Percentiles rank a stretch among this genome's conserved stretches.
phyloP scores from a whole-genome alignment of 2,888 invertebrate species.

The Lochmaea crataegi region DNA sequence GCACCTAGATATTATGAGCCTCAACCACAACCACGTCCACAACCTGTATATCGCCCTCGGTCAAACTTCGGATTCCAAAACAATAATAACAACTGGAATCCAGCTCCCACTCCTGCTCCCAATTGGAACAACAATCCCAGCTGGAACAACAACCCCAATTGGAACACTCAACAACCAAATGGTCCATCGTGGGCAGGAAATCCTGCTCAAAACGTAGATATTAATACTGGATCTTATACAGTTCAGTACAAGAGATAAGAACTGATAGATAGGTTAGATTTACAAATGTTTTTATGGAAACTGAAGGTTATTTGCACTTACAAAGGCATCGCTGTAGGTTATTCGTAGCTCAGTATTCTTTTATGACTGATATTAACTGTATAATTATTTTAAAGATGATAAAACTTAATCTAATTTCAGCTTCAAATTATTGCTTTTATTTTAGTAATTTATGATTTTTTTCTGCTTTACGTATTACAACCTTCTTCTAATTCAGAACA shows the following conservation, averaged over 20 bases:
- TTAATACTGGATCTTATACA: conserved; percentile 81
- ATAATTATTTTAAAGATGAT: too few species aligned
- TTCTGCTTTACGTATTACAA: too few species aligned
- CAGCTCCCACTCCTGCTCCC: conserved; percentile 46
- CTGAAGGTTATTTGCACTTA: too few species aligned
- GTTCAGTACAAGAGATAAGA: conserved; percentile 71
- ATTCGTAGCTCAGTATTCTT: neutral
- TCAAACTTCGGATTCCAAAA: conserved; percentile 60
- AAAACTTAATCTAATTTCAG: too few species aligned
- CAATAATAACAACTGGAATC: conserved; percentile 49
- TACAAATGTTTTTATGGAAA: too few species aligned
- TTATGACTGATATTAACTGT: neutral
- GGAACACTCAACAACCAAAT: conserved; percentile 21
- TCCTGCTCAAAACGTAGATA: conserved; percentile 79
- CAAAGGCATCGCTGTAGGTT: neutral
- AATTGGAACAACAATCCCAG: conserved; percentile 43
- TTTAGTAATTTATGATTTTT: too few species aligned
- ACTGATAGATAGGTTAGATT: conserved; percentile 28
- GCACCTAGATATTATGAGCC: conserved; percentile 55
- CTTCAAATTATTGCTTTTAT: neutral
- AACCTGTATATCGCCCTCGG: conserved; percentile 57
- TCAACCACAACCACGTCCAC: conserved; percentile 58
- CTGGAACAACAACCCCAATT: conserved; percentile 46
- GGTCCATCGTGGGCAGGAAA: conserved; percentile 67
- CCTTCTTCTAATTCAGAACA: too few species aligned